Evolutionary conservation across 1,140 invertebrate genomes (phyloP), one percentile per base, ranked within the genome.

Genomic region (Drosophila rhopaloa): DNA sequence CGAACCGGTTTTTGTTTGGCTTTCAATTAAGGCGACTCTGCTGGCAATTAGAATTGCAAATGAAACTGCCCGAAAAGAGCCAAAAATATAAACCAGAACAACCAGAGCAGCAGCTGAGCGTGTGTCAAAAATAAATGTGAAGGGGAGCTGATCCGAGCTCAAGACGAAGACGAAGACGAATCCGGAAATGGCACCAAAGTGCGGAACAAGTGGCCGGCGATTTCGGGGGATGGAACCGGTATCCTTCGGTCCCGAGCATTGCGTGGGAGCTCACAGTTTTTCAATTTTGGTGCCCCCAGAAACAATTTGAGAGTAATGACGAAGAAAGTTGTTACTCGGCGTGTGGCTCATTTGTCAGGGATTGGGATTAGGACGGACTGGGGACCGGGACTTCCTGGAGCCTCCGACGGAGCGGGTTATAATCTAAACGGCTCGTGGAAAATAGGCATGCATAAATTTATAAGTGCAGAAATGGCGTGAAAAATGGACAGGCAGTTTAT

Each of bases 291-390:
- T 88, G 71, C 58, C 76, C 67, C 65, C 61, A 72, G 61, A 88
- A 89, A 88, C 84, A 89, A 88, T 88, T 88, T 89, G 81, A 75
- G 76, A 71, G 84, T 89, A 89, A 88, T 88, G 84, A 88, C 58
- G 84, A 88, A 88, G 84, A 88, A 88, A 88, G 84, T 84, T 89
- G 84, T 84, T 89, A 84, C 80, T 77, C 79, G 79, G 84, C 84
- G 71, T 89, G 83, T 89, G 83, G 79, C 84, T 84, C 83, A 88
- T 88, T 88, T 88, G 83, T 89, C 84, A 89, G 72, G 80, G 63
- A 88, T 83, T 80, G 84, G 62, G 57, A 56, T 68, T 76, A 32
- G 41, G 47, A 38, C 9, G 14, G 14, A 48, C 1, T 32, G 29
- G 24, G 37, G 27, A 37, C 13, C 8, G n/a, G 48, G 35, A 13